Conservation (phyloP, 2,113 vertebrate genomes). For the Carlito syrichta region DNA sequence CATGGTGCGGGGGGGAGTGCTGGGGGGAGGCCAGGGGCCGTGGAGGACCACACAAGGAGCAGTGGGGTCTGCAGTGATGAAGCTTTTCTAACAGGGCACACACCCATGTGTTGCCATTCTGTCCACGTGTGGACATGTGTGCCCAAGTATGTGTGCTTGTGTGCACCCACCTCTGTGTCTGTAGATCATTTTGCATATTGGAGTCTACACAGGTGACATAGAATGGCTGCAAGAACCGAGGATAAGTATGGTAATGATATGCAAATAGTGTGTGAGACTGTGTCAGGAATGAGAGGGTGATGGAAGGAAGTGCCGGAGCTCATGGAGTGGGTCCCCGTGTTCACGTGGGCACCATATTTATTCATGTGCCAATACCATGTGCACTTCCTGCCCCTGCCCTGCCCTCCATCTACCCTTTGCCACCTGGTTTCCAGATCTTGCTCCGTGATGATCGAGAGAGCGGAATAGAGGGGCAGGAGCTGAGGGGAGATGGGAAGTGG, state of each 20-base stretch:
- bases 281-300: neutral
- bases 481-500: neutral
- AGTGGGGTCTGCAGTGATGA: neutral
- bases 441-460: neutral
- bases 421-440: neutral
- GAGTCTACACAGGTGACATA: neutral
- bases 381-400: neutral
- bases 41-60: neutral
- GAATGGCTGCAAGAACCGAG: neutral
- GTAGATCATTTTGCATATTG: neutral
- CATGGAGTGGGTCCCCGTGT: neutral
- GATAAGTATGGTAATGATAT: neutral
- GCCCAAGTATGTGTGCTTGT: neutral
- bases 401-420: neutral
- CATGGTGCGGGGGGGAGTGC: fast-evolving
- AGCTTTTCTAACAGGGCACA: neutral
- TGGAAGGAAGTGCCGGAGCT: neutral
- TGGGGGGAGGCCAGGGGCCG: fast-evolving
- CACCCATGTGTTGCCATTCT: too few relatives aligned
- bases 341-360: neutral
- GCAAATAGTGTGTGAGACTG: neutral
- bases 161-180: fast-evolving
- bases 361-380: neutral
- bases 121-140: neutral
- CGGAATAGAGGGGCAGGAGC: neutral